phyloP scores from a whole-genome alignment of 2,113 vertebrate genomes.

The Sceloporus tristichus region DNA sequence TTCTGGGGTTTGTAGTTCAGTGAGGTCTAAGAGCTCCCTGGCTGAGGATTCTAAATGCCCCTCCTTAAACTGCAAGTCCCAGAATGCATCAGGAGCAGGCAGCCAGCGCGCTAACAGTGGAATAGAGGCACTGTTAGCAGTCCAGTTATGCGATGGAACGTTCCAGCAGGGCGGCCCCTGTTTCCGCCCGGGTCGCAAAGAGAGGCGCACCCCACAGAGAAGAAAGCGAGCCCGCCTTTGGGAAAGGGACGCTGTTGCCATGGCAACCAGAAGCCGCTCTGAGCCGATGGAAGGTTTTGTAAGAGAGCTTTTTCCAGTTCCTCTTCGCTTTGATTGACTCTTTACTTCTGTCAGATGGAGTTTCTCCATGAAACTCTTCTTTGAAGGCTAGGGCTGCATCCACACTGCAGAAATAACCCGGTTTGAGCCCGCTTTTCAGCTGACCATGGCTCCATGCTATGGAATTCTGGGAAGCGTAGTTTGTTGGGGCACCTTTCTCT shows the following conservation, averaged over 20 bases:
- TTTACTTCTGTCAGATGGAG: neutral
- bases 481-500: too few relatives aligned
- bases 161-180: fast-evolving
- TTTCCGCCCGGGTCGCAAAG: conserved; percentile 46
- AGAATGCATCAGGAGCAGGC: fast-evolving
- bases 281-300: neutral
- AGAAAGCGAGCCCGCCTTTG: neutral
- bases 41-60: neutral
- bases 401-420: too few relatives aligned
- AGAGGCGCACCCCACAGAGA: neutral
- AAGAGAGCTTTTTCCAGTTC: neutral
- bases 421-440: too few relatives aligned
- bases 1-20: too few relatives aligned
- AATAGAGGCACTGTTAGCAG: fast-evolving
- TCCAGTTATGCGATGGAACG: neutral
- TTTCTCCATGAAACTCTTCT: too few relatives aligned
- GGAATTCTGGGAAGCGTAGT: too few relatives aligned
- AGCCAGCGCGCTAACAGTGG: fast-evolving
- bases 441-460: too few relatives aligned
- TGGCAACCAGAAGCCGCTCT: conserved; percentile 59
- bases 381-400: too few relatives aligned
- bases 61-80: neutral
- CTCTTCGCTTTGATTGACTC: neutral
- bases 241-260: conserved; percentile 64
- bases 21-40: neutral